phyloP scores from a whole-genome alignment of 2,888 invertebrate species.

The Drosophila birchii region DNA sequence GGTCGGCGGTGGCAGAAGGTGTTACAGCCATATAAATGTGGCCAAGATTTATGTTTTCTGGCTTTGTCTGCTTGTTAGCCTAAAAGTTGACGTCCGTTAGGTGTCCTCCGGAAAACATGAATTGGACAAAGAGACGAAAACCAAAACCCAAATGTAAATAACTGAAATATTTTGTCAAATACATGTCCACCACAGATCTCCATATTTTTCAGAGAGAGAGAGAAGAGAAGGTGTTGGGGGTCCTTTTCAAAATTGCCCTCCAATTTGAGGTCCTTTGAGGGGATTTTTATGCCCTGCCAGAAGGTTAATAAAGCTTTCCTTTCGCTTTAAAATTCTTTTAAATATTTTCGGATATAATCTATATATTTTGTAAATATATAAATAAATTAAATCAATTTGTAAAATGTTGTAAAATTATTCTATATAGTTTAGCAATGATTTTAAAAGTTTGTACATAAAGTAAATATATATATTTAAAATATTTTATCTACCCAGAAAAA shows the following conservation, averaged over 20 bases:
- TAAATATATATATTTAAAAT: background rate
- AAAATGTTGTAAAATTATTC: too few species aligned
- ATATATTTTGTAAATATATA: background rate
- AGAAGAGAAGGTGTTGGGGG: too few species aligned
- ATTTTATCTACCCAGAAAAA: background rate
- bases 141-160: constrained; percentile 66
- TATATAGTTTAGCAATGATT: too few species aligned
- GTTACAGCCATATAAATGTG: constrained; percentile 71
- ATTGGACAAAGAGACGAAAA: constrained; percentile 37
- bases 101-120: constrained; percentile 17
- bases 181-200: constrained; percentile 39
- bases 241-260: constrained; percentile 3
- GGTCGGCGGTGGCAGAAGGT: constrained; percentile 33
- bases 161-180: constrained; percentile 75
- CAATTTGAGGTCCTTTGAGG: background rate
- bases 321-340: background rate
- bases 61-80: constrained; percentile 76
- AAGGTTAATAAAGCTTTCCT: background rate
- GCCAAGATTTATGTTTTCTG: constrained; percentile 73
- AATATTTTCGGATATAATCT: background rate
- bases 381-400: too few species aligned
- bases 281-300: background rate
- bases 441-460: too few species aligned
- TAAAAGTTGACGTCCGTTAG: constrained; percentile 60
- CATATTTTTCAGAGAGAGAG: background rate